These are phyloP conservation scores for Nephila pilipes DNA, from an alignment of 1,140 invertebrate species.

Conservation along the genomic window DNA sequence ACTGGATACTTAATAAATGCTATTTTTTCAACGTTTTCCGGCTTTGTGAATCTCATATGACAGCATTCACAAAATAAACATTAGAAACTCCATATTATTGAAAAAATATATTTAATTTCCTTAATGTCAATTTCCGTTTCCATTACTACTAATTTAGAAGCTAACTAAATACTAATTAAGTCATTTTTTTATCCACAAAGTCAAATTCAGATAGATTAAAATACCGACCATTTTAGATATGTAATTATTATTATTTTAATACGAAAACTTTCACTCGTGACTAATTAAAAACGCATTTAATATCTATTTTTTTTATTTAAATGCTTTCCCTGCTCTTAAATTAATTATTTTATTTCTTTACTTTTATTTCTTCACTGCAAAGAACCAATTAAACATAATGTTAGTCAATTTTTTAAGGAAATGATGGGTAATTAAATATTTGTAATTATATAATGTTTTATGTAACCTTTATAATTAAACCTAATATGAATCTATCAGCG, in stretches of 20 bases:
- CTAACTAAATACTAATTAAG: not conserved
- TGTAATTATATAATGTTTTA: not conserved
- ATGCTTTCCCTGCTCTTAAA: not conserved
- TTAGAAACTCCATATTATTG: too few relatives aligned
- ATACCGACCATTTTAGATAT: not conserved
- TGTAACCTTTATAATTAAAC: constrained; percentile 1
- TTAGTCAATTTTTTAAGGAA: not conserved
- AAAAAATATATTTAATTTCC: too few relatives aligned
- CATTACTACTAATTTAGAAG: too few relatives aligned
- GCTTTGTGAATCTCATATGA: too few relatives aligned
- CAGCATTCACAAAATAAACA: too few relatives aligned
- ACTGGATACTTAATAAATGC: too few relatives aligned
- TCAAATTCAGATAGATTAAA: not conserved
- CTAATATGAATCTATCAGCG: not conserved
- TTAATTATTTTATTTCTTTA: not conserved
- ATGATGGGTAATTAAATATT: not conserved
- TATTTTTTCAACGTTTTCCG: too few relatives aligned
- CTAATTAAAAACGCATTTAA: constrained; percentile 6
- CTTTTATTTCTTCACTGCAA: not conserved
- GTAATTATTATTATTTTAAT: not conserved
- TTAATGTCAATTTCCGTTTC: too few relatives aligned
- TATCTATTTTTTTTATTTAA: not conserved
- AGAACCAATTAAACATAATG: constrained; percentile 14
- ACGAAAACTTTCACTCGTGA: not conserved
- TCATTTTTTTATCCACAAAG: not conserved